A percentile compares a stretch with the other conserved stretches of the same genome.
Conservation (phyloP, 2,797 vertebrate species). For the Tauraco hartlaubi region DNA sequence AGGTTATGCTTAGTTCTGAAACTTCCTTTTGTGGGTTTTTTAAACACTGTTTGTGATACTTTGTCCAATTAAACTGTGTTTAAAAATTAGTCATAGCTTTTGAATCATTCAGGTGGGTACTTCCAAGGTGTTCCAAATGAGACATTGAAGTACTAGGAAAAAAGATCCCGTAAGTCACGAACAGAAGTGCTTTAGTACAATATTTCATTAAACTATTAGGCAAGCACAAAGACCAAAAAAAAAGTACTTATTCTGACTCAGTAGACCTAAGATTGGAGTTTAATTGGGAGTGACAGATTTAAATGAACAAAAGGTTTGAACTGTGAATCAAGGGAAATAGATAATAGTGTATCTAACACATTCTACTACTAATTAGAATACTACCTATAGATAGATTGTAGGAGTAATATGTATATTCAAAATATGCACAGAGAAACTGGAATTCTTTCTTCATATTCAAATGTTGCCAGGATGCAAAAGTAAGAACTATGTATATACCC, state of each 20-base stretch:
- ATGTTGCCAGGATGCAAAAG: not conserved
- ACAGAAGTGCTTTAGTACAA: not conserved
- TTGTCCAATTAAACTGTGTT: not conserved
- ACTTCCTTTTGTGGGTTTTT: not conserved
- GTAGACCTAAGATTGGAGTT: not conserved
- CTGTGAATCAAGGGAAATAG: not conserved
- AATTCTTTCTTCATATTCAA: not conserved
- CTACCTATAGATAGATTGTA: not conserved
- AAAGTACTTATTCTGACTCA: not conserved
- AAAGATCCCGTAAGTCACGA: not conserved
- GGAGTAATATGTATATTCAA: not conserved
- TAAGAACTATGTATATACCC: not conserved
- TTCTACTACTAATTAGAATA: conserved; percentile 11
- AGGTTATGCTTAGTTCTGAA: not conserved
- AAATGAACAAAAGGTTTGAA: not conserved
- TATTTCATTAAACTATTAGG: not conserved
- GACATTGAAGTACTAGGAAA: not conserved
- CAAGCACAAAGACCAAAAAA: not conserved
- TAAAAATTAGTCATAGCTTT: not conserved
- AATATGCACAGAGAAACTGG: not conserved
- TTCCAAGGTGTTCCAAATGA: not conserved
- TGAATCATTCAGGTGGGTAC: not conserved
- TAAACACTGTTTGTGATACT: not conserved
- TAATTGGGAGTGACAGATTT: conserved; percentile 15
- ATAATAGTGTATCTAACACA: not conserved